These are phyloP conservation scores for Piaya cayana DNA, from an alignment of 2,113 vertebrate species.

Conservation along the genomic window DNA sequence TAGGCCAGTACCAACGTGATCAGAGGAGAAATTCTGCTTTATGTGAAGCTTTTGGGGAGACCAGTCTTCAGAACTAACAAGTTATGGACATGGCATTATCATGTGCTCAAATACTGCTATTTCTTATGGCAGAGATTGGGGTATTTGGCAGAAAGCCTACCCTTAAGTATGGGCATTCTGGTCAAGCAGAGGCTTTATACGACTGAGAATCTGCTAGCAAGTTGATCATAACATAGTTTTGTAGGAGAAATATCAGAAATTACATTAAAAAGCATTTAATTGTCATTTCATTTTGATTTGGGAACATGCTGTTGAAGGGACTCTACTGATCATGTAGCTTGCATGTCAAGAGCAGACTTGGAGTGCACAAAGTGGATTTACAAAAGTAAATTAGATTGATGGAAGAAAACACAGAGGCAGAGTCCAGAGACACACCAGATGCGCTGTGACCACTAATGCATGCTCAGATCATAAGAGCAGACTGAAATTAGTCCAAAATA, in stretches of 20 bases:
- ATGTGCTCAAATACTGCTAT: neutral
- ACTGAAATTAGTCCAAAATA: constrained; percentile 28
- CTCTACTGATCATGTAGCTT: neutral
- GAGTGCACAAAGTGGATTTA: neutral
- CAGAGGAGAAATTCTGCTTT: neutral
- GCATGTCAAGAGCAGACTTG: neutral
- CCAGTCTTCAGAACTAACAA: neutral
- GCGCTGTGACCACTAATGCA: neutral
- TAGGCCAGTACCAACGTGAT: neutral
- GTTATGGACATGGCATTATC: neutral
- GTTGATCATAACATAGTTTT: neutral
- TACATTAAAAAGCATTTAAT: neutral
- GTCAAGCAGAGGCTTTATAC: neutral
- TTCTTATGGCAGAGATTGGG: neutral
- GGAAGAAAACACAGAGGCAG: neutral
- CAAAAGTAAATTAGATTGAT: constrained; percentile 30
- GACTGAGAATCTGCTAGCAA: neutral
- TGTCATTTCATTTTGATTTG: neutral
- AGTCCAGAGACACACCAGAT: neutral
- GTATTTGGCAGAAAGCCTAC: neutral
- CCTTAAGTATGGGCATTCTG: neutral
- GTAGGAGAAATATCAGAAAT: neutral
- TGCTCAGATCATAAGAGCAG: neutral
- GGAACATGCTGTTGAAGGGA: neutral
- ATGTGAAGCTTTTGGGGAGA: neutral